phyloP scores from a whole-genome alignment of 23 tunicate species.

The Trididemnum clinides region DNA sequence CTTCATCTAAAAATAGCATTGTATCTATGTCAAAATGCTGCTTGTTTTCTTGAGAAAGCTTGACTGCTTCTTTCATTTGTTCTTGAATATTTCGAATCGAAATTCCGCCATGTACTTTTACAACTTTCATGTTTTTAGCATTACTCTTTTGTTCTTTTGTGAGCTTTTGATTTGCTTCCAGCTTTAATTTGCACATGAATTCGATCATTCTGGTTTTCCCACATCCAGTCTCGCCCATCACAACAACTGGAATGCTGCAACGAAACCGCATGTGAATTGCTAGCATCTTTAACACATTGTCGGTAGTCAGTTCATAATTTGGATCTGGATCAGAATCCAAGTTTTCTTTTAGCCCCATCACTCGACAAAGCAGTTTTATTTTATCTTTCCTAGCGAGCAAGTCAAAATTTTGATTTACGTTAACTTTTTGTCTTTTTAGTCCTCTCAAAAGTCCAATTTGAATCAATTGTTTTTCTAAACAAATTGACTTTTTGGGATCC shows the following conservation, averaged over 20 bases:
- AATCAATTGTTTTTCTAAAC: conserved; percentile 37
- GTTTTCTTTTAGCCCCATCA: conserved; percentile 54
- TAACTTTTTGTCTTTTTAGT: conserved; percentile 53
- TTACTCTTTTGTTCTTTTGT: neutral
- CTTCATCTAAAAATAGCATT: conserved; percentile 70
- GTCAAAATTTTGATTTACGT: conserved; percentile 60
- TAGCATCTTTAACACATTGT: conserved; percentile 77
- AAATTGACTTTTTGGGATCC: conserved; percentile 32
- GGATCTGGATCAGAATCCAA: conserved; percentile 65
- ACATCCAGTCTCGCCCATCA: conserved; percentile 94
- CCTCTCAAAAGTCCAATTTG: conserved; percentile 25
- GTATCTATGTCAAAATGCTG: conserved; percentile 30
- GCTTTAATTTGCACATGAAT: conserved; percentile 64
- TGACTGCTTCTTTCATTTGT: conserved; percentile 23
- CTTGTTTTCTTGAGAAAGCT: conserved; percentile 17
- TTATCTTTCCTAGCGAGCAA: conserved; percentile 32
- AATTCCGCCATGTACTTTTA: conserved; percentile 83
- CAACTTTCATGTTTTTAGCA: conserved; percentile 54
- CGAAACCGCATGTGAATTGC: conserved; percentile 87
- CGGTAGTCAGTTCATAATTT: conserved; percentile 80
- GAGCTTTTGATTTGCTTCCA: neutral
- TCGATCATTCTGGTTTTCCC: conserved; percentile 89
- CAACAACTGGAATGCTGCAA: conserved; percentile 78
- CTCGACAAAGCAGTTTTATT: conserved; percentile 44
- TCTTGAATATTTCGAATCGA: conserved; percentile 53